Conservation (phyloP, 2,113 vertebrate genomes). For the Sander lucioperca region DNA sequence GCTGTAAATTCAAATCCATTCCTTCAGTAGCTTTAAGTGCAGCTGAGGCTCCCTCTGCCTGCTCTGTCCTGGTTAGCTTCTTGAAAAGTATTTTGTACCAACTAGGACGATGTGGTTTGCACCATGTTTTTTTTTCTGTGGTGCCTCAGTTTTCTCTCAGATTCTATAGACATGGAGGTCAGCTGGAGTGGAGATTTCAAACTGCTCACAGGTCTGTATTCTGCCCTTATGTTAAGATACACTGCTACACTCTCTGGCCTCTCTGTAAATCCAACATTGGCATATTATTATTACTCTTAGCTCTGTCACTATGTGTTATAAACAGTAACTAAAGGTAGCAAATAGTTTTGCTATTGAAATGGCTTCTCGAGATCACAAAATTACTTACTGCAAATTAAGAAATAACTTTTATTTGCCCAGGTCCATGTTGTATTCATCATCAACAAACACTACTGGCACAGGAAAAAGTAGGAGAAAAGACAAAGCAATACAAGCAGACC, state of each 20-base stretch:
- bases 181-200: background rate
- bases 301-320: background rate
- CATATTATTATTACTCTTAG: background rate
- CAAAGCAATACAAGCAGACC: background rate
- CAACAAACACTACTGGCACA: background rate
- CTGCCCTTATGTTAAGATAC: background rate
- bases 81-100: constrained; percentile 8
- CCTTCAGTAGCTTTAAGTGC: constrained; percentile 34
- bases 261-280: background rate
- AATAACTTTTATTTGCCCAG: background rate
- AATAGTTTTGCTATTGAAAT: background rate
- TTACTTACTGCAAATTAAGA: background rate
- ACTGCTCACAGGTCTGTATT: background rate
- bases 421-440: background rate
- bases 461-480: background rate
- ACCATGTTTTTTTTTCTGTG: constrained; percentile 4
- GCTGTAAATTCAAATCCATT: constrained; percentile 44
- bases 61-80: constrained; percentile 36
- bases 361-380: background rate
- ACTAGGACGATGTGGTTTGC: background rate
- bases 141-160: background rate
- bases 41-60: constrained; percentile 60
- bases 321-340: background rate
- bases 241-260: background rate
- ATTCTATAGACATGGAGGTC: background rate